Evolutionary conservation across 2,113 vertebrate species (phyloP).

Genomic region (Phodopus roborovskii): DNA sequence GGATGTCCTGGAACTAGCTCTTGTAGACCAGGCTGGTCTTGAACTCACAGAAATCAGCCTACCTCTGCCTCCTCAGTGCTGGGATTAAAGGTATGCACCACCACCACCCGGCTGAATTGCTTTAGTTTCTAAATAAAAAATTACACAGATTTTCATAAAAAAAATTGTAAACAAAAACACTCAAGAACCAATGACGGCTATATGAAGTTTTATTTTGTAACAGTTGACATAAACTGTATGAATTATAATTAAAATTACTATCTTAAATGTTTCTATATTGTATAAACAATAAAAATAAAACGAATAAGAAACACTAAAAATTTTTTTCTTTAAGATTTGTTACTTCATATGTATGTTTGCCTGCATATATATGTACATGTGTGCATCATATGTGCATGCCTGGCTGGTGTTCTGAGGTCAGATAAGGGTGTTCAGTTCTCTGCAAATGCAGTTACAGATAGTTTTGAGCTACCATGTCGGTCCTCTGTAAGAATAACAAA

Average conservation of each 20-base stretch:
- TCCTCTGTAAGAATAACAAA: neutral
- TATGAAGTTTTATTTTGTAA: neutral
- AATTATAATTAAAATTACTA: neutral
- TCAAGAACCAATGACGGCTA: neutral
- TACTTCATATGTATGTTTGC: neutral
- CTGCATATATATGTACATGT: neutral
- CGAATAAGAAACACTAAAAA: slow-evolving; percentile 22
- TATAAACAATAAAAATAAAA: neutral
- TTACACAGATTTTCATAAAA: neutral
- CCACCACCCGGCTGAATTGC: neutral
- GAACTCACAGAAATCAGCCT: no score
- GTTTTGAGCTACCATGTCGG: neutral
- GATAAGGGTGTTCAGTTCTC: neutral
- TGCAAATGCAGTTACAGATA: neutral
- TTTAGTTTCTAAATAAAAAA: slow-evolving; percentile 61
- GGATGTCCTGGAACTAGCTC: no score
- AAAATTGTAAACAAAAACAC: slow-evolving; percentile 21
- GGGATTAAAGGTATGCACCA: no score
- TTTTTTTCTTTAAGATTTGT: neutral
- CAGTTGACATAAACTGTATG: neutral
- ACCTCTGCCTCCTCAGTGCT: no score
- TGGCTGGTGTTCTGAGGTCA: neutral
- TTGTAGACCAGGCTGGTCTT: no score
- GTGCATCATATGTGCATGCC: neutral
- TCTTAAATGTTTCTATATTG: slow-evolving; percentile 20